Evolutionary conservation across 2,888 invertebrate genomes (phyloP), one percentile per base, ranked within the genome.

Genomic region (Drosophila anceps): DNA sequence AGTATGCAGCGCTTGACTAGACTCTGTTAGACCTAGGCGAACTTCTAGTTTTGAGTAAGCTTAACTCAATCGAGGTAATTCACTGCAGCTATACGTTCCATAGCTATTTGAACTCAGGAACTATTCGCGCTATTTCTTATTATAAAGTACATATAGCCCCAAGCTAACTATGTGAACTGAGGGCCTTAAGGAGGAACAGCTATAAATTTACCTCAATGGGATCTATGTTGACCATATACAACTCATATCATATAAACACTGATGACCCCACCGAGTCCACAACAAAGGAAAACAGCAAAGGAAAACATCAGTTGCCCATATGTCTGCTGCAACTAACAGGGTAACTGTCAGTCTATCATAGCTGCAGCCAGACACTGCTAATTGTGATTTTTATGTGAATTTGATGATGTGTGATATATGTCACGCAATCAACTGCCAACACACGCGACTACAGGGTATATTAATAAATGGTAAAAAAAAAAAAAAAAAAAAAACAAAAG

Each of bases 341-440:
- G 54, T 62, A 53, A 18, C 18, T 44, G 4, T 2, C 1, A 5
- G 58, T 0, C 15, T 6, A 48, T 10, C 37, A 37, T 6, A 20
- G 0, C 7, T 4, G 4, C 10, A 24, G 24, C 15, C 2, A 10
- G 20, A n/a, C 24, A 37, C 12, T 39, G 39, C 7, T 55, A 53
- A 50, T 57, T 41, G 59, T 41, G 24, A 27, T 57, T 79, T 82
- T 76, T 76, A 87, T 76, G 82, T 63, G 59, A 31, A 73, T 76
- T 87, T 87, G 76, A 87, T 87, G 85, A 84, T 82, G 84, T 87
- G 83, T 81, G 81, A 84, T 79, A 84, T 84, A 81, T 87, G 82
- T 82, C 76, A 84, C 79, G 82, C 87, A 81, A 74, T 80, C 66
- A 80, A 72, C 73, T 62, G 69, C 50, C 79, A 73, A 15, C 48